These are phyloP conservation scores for Branchellion lobata DNA, from an alignment of 2,888 invertebrate species.

Conservation along the genomic window DNA sequence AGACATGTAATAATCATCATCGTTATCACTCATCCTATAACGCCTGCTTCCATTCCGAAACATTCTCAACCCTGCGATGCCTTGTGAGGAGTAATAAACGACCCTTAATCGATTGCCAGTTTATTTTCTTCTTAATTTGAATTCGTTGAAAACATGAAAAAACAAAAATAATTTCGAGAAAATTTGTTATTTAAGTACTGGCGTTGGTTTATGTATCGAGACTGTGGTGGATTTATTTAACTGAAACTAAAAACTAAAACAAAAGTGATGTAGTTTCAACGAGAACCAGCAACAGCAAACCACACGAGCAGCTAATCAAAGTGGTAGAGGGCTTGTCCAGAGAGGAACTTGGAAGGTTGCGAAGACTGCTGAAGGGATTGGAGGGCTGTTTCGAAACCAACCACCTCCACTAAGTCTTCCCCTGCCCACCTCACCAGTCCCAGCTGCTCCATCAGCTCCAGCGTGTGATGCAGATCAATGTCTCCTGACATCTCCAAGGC, in stretches of 20 bases:
- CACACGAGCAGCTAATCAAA: too few relatives aligned
- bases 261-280: too few relatives aligned
- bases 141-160: background rate
- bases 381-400: background rate
- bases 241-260: too few relatives aligned
- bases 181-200: too few relatives aligned
- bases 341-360: background rate
- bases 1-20: too few relatives aligned
- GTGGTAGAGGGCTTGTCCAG: too few relatives aligned
- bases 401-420: background rate
- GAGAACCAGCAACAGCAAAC: too few relatives aligned
- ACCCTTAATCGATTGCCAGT: background rate
- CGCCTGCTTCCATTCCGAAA: background rate
- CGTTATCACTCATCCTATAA: background rate
- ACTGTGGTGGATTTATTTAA: too few relatives aligned
- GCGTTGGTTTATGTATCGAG: too few relatives aligned
- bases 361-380: background rate
- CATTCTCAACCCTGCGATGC: slow-evolving; percentile 10
- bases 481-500: background rate
- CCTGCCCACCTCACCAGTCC: background rate
- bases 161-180: too few relatives aligned
- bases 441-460: background rate
- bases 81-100: slow-evolving; percentile 4
- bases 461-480: background rate
- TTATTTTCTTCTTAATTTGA: background rate